Percentiles rank a stretch among this genome's conserved stretches.
Evolutionary conservation across 2,113 vertebrate species (phyloP).

Genomic region (Ramphastos sulfuratus): DNA sequence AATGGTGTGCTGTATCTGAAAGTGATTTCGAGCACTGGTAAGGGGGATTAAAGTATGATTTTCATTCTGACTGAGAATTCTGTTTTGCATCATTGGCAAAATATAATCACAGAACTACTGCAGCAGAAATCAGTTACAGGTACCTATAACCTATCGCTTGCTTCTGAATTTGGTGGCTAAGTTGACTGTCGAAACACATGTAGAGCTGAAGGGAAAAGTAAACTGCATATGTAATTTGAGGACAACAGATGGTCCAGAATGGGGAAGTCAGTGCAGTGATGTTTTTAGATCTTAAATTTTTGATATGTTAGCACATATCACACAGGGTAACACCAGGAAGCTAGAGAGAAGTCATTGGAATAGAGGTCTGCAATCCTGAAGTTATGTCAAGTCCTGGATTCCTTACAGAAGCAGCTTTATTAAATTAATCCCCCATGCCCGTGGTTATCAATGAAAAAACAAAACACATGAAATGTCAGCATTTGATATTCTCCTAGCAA

Average conservation of each 20-base stretch:
- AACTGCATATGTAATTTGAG: conserved; percentile 11
- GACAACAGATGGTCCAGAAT: conserved; percentile 43
- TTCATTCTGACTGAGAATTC: neutral
- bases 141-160: neutral
- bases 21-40: neutral
- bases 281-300: conserved; percentile 51
- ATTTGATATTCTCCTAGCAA: neutral
- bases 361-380: neutral
- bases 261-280: neutral
- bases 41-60: neutral
- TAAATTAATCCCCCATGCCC: neutral
- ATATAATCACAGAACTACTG: neutral
- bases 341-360: neutral
- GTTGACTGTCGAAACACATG: neutral
- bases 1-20: neutral
- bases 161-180: neutral
- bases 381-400: neutral
- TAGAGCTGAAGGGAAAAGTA: conserved; percentile 13
- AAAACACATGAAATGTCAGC: neutral
- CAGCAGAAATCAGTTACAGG: neutral
- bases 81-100: neutral
- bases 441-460: neutral
- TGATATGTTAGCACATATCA: conserved; percentile 34
- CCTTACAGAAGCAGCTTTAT: neutral
- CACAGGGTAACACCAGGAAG: conserved; percentile 6